Evolutionary conservation across 2,113 vertebrate genomes (phyloP), one percentile per base, ranked within the genome.

Genomic region (Engystomops pustulosus): DNA sequence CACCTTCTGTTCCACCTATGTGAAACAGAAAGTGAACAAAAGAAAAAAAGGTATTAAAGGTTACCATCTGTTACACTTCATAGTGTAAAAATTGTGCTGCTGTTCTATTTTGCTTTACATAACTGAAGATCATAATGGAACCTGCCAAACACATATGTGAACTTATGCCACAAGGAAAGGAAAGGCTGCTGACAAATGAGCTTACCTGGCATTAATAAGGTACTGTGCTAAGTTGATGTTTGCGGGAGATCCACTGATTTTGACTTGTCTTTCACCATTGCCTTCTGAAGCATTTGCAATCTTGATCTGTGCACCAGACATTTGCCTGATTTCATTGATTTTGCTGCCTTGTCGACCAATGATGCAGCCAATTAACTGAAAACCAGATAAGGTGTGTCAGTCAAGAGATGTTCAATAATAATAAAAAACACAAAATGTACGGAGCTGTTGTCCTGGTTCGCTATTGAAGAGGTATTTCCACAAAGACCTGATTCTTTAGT

Each of bases 321-420:
- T 96, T 93, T 98, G 96, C 89, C 96, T 96, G 89, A 98, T 98
- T 94, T 98, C 96, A 94, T 97, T 98, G 93, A 98, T 98, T 93
- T 97, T 97, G 90, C 94, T 97, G 92, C 96, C 96, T 95, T 98
- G 96, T 94, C 96, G 94, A 91, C 96, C 96, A 94, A 98, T 98
- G 93, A 98, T 98, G 93, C 96, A 97, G 91, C 96, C 96, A 93
- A 98, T 97, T 93, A 98, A 93, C 96, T 98, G 89, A 87, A 90
- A 85, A 0, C 83, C 90, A 86, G 90, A 83, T 89, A 89, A 83
- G 88, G 30, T 20, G 81, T 71, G 79, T 88, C 82, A 88, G 90
- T 88, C n/a, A n/a, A n/a, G n/a, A 65, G 12, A 65, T 6, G 14
- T 17, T 32, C 32, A 15, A 17, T 32, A 65, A 34, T 12, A 65